These are phyloP conservation scores for Mimachlamys varia DNA, from an alignment of 2,888 invertebrate species.

Conservation along the genomic window DNA sequence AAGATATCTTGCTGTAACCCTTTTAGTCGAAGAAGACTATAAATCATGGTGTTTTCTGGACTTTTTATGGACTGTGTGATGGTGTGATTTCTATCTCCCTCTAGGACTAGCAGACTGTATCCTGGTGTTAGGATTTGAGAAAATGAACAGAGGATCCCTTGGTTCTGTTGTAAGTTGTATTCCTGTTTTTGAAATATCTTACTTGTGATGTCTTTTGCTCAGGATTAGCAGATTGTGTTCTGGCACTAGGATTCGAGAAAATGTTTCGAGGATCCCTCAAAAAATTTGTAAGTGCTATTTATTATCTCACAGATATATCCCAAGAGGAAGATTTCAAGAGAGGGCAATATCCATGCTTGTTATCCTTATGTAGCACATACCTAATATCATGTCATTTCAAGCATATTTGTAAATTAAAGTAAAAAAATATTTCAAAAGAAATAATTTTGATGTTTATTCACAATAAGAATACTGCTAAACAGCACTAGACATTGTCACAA, in stretches of 20 bases:
- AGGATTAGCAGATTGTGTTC: constrained; percentile 90
- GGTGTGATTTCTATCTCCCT: constrained; percentile 44
- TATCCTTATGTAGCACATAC: not conserved
- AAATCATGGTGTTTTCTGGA: not conserved
- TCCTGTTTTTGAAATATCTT: not conserved
- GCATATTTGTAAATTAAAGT: not conserved
- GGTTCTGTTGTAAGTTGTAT: constrained; percentile 85
- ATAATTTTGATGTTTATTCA: too few species aligned
- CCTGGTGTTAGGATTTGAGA: constrained; percentile 97
- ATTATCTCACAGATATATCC: not conserved
- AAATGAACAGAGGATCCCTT: constrained; percentile 97
- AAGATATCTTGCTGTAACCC: too few species aligned
- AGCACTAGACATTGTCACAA: too few species aligned
- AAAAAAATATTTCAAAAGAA: too few species aligned
- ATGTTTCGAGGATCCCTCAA: constrained; percentile 95
- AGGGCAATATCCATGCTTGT: not conserved
- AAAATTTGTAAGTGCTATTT: constrained; percentile 39
- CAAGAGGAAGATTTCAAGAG: not conserved
- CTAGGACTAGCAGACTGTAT: constrained; percentile 91
- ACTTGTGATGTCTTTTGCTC: constrained; percentile 42
- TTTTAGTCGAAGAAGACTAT: not conserved
- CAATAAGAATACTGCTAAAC: too few species aligned
- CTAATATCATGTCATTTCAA: not conserved
- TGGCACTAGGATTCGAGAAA: constrained; percentile 98
- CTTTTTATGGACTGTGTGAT: not conserved